phyloP scores from a whole-genome alignment of 1,140 invertebrate genomes.

The Rhyzopertha dominica region DNA sequence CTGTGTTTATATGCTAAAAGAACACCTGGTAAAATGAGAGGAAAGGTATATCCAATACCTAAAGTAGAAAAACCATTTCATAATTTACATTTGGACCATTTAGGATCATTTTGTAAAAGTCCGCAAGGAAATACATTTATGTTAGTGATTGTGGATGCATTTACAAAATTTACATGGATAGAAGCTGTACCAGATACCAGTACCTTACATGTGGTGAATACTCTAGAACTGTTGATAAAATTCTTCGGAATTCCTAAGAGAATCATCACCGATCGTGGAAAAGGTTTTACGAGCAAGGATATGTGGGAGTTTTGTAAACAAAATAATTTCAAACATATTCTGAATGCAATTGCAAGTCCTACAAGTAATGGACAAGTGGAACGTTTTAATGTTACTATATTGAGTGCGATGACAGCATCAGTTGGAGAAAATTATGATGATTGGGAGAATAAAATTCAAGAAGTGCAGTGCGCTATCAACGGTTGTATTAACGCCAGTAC shows the following conservation, averaged over 20 bases:
- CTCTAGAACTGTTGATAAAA: background rate
- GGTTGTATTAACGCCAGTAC: slow-evolving; percentile 1
- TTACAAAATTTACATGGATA: slow-evolving; percentile 28
- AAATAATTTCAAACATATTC: slow-evolving; percentile 28
- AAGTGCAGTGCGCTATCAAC: slow-evolving; percentile 5
- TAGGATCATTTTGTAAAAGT: slow-evolving; percentile 33
- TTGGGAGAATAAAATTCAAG: slow-evolving; percentile 6
- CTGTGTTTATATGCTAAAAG: slow-evolving; percentile 32
- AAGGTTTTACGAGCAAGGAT: slow-evolving; percentile 30
- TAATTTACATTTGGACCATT: slow-evolving; percentile 35
- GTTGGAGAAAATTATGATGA: background rate
- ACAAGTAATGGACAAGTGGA: slow-evolving; percentile 32
- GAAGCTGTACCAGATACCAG: slow-evolving; percentile 21
- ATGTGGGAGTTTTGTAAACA: slow-evolving; percentile 30
- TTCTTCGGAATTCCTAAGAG: slow-evolving; percentile 31
- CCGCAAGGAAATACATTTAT: slow-evolving; percentile 29
- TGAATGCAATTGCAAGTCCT: slow-evolving; percentile 35
- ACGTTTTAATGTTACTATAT: slow-evolving; percentile 13
- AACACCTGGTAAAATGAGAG: slow-evolving; percentile 27
- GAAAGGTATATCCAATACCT: slow-evolving; percentile 33
- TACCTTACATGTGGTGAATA: slow-evolving; percentile 16
- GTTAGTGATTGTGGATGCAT: slow-evolving; percentile 29
- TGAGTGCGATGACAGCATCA: background rate
- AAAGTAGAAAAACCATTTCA: slow-evolving; percentile 33
- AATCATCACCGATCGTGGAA: slow-evolving; percentile 40